Base-by-base conservation (phyloP, 2,888 invertebrate genomes). In the Thysanoteuthis rhombus region DNA sequence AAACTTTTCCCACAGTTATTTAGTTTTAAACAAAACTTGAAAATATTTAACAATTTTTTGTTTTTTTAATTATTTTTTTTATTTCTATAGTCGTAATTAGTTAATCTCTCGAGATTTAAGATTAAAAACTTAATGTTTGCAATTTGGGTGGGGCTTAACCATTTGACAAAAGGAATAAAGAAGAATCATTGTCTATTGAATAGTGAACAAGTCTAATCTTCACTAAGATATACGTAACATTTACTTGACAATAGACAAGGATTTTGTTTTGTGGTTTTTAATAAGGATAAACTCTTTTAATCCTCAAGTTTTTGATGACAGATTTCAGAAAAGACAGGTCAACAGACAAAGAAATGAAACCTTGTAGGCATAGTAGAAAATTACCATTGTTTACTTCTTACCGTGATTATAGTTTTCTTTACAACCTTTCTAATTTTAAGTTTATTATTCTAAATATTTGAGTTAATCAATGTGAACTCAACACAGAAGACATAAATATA, bases 161-260 rank as follows among this genome's bases (percentile, higher is more conserved):
- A 75, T 75, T 75, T n/a, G n/a, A 75, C n/a, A 75, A 75, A n/a
- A 75, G n/a, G n/a, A 75, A n/a, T 75, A 75, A 75, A 75, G 75
- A 75, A 75, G 2, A 75, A 75, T 8, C n/a, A 10, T 75, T 75
- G 32, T n/a, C 32, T 75, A n/a, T 75, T 75, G 75, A 75, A 75
- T n/a, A 75, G 75, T 2, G 8, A 75, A 32, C 32, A n/a, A n/a
- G 32, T 75, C 10, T 75, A 75, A 75, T 75, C n/a, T 75, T 8
- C 75, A 75, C n/a, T 75, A n/a, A 8, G 32, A 75, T 75, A 75
- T 32, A 75, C n/a, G 8, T 16, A 75, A 75, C n/a, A 75, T 75
- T 75, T 75, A 75, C 32, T 75, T 75, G 19, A 10, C 32, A 75
- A 75, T n/a, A 75, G 75, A n/a, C n/a, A 75, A 52, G 25, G 12